Evolutionary conservation across 2,888 invertebrate genomes (phyloP), one percentile per base, ranked within the genome.

Genomic region (Yponomeuta malinellus): DNA sequence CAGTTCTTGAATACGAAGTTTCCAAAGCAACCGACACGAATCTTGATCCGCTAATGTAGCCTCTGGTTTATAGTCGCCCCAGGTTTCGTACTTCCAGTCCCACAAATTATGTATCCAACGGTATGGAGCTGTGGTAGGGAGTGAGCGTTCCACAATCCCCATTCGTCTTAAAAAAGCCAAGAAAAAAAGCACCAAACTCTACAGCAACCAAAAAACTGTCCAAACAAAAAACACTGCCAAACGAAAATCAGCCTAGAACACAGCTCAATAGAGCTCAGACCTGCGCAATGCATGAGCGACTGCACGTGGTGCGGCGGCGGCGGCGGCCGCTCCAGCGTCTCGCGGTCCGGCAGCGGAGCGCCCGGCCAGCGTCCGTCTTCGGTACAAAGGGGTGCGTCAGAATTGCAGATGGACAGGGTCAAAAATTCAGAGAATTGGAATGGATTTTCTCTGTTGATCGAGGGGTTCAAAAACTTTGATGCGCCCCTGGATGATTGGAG

Each of bases 221-320:
- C 33, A 52, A 12, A 52, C 4, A 52, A 69, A 69, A 66, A 29
- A 2, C 43, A n/a, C 23, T 52, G 48, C 66, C 23, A 68, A 59
- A 52, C 72, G 1, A 37, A 65, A 29, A 68, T 10, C 33, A 37
- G 31, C 15, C 37, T n/a, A 63, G 4, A 15, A 43, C 48, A 37
- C 72, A 71, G 12, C 43, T 48, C 70, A 71, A 70, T 86, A 89
- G 23, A 48, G 65, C 9, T 63, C 71, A 68, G 68, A 95, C 95
- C 95, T 93, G 96, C 96, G 94, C 96, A 96, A 89, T 97, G 96
- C 93, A 97, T 95, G 84, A 97, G 93, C 85, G 89, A 93, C 91
- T 88, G 93, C 87, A 93, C 92, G 81, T 83, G 82, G 84, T 87
- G 92, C 75, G 95, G 94, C 80, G 95, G 95, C 78, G 95, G 95